A percentile compares a stretch with the other conserved stretches of the same genome.
phyloP scores from a whole-genome alignment of 2,113 vertebrate genomes.

The Cyrtonyx montezumae region DNA sequence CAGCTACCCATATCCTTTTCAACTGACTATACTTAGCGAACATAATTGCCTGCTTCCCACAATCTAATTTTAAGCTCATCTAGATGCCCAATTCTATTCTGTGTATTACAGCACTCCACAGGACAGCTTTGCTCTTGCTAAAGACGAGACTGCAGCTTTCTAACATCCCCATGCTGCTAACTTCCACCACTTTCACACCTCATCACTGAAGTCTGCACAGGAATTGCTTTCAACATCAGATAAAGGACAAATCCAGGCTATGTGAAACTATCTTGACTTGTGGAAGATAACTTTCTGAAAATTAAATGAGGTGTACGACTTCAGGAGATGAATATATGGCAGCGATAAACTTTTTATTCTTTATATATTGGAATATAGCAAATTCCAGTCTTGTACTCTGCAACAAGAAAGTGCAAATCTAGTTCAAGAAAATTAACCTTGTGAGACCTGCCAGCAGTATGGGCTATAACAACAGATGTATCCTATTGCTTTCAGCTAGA shows the following conservation, averaged over 20 bases:
- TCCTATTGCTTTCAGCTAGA: background rate
- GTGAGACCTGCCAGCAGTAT: conserved; percentile 5
- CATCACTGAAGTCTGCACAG: background rate
- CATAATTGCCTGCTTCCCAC: conserved; percentile 40
- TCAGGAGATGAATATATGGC: background rate
- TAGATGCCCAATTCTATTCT: background rate
- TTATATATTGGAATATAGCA: background rate
- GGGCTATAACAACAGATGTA: background rate
- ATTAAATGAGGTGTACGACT: background rate
- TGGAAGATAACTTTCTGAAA: background rate
- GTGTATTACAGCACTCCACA: background rate
- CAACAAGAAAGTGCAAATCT: background rate
- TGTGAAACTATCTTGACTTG: background rate
- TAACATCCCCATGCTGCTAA: background rate
- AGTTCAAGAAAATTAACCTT: conserved; percentile 21
- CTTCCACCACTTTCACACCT: background rate
- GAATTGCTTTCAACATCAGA: background rate
- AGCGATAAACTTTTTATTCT: background rate
- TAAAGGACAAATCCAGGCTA: background rate
- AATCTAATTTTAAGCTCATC: conserved; percentile 53
- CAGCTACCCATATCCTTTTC: conserved; percentile 44
- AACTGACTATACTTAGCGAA: conserved; percentile 42
- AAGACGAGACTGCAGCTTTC: background rate
- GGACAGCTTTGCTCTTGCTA: background rate
- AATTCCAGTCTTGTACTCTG: conserved; percentile 7